Percentiles rank a stretch among this genome's conserved stretches.
These are phyloP conservation scores for Hormaphis cornu DNA, from an alignment of 1,140 invertebrate species.

Conservation along the genomic window DNA sequence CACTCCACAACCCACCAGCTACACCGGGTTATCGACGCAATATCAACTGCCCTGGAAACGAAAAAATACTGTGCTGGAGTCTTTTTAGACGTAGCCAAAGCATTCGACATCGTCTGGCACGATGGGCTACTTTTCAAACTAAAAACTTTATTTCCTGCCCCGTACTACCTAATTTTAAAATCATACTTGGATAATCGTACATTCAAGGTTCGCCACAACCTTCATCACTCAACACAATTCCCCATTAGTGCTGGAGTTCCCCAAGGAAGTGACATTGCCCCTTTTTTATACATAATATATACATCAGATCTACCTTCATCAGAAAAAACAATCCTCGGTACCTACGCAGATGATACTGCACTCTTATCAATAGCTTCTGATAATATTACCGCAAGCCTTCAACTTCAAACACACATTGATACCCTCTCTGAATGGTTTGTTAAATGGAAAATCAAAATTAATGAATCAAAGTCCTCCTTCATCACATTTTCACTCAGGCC, in stretches of 20 bases:
- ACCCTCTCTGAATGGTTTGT: background rate
- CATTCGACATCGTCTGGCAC: conserved; percentile 35
- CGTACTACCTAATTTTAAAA: background rate
- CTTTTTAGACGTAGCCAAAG: conserved; percentile 40
- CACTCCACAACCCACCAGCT: conserved; percentile 16
- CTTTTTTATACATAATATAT: conserved; percentile 27
- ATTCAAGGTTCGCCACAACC: background rate
- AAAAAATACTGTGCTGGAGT: conserved; percentile 37
- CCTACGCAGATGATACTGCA: conserved; percentile 28
- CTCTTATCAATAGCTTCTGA: background rate
- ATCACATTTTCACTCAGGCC: too few species aligned
- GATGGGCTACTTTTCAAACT: too few species aligned
- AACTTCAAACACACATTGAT: background rate
- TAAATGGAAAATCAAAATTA: background rate
- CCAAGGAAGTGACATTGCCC: conserved; percentile 7
- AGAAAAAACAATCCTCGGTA: background rate
- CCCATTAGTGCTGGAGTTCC: too few species aligned
- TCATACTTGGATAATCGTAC: background rate
- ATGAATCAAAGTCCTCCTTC: too few species aligned
- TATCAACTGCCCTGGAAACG: background rate
- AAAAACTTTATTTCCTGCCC: conserved; percentile 34
- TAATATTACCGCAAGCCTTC: background rate
- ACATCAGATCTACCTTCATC: conserved; percentile 21
- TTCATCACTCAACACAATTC: background rate
- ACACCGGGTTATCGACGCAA: background rate